Conservation (phyloP, 1,140 invertebrate genomes). For the Ostrea edulis region DNA sequence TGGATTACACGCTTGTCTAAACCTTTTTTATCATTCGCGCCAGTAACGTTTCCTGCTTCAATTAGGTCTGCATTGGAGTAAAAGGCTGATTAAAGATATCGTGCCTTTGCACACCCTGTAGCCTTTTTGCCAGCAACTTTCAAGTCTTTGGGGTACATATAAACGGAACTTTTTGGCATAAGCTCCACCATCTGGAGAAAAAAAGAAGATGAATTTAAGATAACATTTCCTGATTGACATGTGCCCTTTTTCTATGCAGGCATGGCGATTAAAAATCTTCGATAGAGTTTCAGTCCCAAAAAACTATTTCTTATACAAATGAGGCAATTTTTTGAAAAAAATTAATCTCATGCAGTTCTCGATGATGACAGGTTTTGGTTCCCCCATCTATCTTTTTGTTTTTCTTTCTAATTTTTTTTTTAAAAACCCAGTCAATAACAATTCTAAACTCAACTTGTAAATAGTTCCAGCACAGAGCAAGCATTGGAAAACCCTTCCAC, state of each 20-base stretch:
- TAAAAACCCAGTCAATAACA: too few relatives aligned
- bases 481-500: too few relatives aligned
- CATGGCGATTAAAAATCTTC: background rate
- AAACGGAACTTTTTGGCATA: background rate
- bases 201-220: conserved; percentile 4
- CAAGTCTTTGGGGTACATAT: conserved; percentile 17
- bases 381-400: background rate
- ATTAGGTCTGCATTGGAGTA: conserved; percentile 27
- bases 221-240: background rate
- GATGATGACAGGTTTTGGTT: background rate
- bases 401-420: too few relatives aligned
- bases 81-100: conserved; percentile 21
- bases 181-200: conserved; percentile 30
- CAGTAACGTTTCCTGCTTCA: conserved; percentile 25
- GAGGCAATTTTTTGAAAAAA: background rate
- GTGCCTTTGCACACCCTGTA: conserved; percentile 13
- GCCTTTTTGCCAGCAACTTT: background rate
- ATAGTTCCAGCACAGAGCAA: too few relatives aligned
- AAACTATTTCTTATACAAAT: too few relatives aligned
- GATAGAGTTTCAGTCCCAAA: too few relatives aligned
- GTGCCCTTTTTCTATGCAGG: background rate
- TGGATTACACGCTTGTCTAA: background rate
- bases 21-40: background rate
- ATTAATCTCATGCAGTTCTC: background rate
- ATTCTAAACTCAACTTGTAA: too few relatives aligned